A percentile compares a stretch with the other conserved stretches of the same genome.
Evolutionary conservation across 2,888 invertebrate species (phyloP).

Genomic region (Gastracanthus pulcherrimus): DNA sequence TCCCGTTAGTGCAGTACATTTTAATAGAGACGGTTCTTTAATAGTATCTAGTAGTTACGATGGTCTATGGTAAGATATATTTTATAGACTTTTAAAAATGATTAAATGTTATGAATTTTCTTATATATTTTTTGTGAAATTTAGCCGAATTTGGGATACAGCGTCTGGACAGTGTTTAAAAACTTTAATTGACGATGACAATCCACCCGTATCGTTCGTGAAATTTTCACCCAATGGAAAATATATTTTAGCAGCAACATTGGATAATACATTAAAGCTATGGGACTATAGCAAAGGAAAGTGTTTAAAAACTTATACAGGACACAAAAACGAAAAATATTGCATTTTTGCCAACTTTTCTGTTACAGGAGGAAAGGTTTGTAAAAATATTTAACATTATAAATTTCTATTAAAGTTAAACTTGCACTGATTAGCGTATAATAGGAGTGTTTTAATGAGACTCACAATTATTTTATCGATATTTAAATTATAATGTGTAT

Average conservation of each 20-base stretch:
- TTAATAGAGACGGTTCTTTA: slow-evolving; percentile 98
- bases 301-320: slow-evolving; percentile 98
- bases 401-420: too few species aligned
- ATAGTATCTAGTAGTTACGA: slow-evolving; percentile 99
- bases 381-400: too few species aligned
- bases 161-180: slow-evolving; percentile 99
- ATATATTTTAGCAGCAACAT: slow-evolving; percentile 97
- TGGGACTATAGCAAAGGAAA: slow-evolving; percentile 99
- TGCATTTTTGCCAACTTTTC: slow-evolving; percentile 99
- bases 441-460: too few species aligned
- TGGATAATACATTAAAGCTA: slow-evolving; percentile 98
- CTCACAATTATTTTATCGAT: too few species aligned
- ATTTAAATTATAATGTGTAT: too few species aligned
- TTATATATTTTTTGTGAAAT: not conserved
- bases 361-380: slow-evolving; percentile 98
- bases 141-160: slow-evolving; percentile 99
- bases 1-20: slow-evolving; percentile 99
- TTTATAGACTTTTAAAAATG: not conserved
- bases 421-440: too few species aligned
- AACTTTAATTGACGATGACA: slow-evolving; percentile 99
- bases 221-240: slow-evolving; percentile 99
- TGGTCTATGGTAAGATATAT: slow-evolving; percentile 89
- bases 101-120: not conserved
- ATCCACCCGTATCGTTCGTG: slow-evolving; percentile 99
- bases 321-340: slow-evolving; percentile 99